Evolutionary conservation across 2,888 invertebrate genomes (phyloP).

Genomic region (Phasia obesa): DNA sequence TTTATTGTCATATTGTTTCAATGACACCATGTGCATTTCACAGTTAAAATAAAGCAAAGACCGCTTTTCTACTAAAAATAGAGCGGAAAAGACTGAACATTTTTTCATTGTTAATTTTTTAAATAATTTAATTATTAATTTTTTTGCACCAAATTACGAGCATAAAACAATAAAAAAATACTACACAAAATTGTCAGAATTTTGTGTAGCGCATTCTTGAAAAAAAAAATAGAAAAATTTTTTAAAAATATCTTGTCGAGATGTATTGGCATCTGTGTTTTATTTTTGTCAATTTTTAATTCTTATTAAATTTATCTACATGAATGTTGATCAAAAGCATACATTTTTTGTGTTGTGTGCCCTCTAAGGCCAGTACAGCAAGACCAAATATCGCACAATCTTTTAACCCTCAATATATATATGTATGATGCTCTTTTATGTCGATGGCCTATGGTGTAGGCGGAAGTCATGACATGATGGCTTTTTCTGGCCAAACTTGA

Average conservation of each 20-base stretch:
- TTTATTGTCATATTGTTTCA: no score
- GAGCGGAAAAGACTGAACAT: no score
- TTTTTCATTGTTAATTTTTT: no score
- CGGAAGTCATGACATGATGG: slow-evolving; percentile 46
- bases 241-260: slow-evolving; percentile 41
- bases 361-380: slow-evolving; percentile 12
- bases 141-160: no score
- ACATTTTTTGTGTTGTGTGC: background rate
- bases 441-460: slow-evolving; percentile 16
- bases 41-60: no score
- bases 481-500: slow-evolving; percentile 45
- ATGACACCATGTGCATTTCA: no score
- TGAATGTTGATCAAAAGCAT: slow-evolving; percentile 48
- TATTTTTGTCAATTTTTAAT: slow-evolving; percentile 9
- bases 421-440: background rate
- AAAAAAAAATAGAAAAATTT: background rate
- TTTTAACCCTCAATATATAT: slow-evolving; percentile 31
- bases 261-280: slow-evolving; percentile 51
- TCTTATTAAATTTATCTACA: slow-evolving; percentile 51
- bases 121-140: no score
- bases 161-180: no score
- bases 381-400: slow-evolving; percentile 26
- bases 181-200: no score
- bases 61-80: no score
- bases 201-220: background rate